phyloP scores from a whole-genome alignment of 2,888 invertebrate genomes.

The Cantharis nigra region DNA sequence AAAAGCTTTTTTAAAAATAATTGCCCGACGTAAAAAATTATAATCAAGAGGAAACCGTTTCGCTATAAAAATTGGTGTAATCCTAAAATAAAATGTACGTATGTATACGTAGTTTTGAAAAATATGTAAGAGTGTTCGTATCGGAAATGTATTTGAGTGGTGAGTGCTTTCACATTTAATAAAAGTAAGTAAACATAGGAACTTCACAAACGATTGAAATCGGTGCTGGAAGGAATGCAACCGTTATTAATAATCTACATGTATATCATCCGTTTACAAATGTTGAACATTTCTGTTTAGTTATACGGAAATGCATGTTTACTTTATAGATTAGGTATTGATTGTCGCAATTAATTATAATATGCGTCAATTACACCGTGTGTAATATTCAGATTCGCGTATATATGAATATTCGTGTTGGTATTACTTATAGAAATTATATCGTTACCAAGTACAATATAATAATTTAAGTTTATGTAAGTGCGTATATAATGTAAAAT shows the following conservation, averaged over 20 bases:
- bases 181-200: neutral
- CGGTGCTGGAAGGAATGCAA: constrained; percentile 6
- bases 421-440: constrained; percentile 16
- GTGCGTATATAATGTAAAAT: constrained; percentile 38
- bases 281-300: constrained; percentile 10
- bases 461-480: constrained; percentile 34
- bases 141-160: neutral
- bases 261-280: constrained; percentile 11
- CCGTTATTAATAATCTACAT: constrained; percentile 12
- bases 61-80: neutral
- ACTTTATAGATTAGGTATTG: constrained; percentile 16
- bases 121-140: neutral
- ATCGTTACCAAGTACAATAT: constrained; percentile 13
- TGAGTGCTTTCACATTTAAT: neutral
- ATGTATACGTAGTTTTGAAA: neutral
- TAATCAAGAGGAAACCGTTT: neutral
- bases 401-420: constrained; percentile 18
- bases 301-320: constrained; percentile 19
- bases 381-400: constrained; percentile 13
- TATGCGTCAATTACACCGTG: constrained; percentile 14
- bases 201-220: neutral
- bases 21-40: neutral
- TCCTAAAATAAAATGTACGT: neutral
- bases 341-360: neutral
- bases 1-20: neutral